phyloP scores from a whole-genome alignment of 2,113 vertebrate genomes.

The Pelvicachromis taeniatus region DNA sequence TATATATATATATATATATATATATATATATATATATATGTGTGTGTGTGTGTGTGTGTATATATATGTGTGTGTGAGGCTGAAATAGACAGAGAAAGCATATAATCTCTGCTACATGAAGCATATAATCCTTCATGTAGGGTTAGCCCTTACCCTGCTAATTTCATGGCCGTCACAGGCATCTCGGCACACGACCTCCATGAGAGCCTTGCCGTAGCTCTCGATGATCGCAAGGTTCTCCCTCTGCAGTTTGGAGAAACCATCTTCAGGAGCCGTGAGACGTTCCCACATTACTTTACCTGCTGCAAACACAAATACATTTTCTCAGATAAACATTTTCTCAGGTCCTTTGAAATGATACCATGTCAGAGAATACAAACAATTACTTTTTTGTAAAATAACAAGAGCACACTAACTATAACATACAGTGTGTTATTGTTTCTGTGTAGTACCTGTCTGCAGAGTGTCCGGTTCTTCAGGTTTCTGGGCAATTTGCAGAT shows the following conservation, averaged over 20 bases:
- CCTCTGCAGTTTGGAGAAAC: constrained; percentile 90
- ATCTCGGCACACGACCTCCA: constrained; percentile 96
- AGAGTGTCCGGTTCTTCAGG: constrained; percentile 95
- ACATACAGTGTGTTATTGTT: neutral
- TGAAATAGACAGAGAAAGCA: neutral
- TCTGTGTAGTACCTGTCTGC: constrained; percentile 81
- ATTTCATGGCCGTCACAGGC: constrained; percentile 97
- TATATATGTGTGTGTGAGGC: too few species aligned
- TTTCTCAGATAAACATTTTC: neutral
- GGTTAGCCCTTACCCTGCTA: constrained; percentile 78
- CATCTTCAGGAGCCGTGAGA: constrained; percentile 93
- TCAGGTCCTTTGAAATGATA: neutral
- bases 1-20: too few species aligned
- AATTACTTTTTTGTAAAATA: neutral
- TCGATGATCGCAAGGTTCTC: constrained; percentile 94
- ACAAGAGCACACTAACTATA: neutral
- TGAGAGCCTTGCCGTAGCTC: constrained; percentile 90
- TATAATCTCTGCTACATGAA: too few species aligned
- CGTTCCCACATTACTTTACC: constrained; percentile 94
- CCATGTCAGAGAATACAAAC: neutral
- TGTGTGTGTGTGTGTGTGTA: too few species aligned
- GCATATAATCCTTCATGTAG: too few species aligned
- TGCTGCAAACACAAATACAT: constrained; percentile 52
- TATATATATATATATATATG: too few species aligned
- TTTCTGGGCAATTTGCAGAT: constrained; percentile 94